Evolutionary conservation across 92 coral and sea anemone species (phyloP), one percentile per base, ranked within the genome.

Genomic region (Epizoanthus fatuus): DNA sequence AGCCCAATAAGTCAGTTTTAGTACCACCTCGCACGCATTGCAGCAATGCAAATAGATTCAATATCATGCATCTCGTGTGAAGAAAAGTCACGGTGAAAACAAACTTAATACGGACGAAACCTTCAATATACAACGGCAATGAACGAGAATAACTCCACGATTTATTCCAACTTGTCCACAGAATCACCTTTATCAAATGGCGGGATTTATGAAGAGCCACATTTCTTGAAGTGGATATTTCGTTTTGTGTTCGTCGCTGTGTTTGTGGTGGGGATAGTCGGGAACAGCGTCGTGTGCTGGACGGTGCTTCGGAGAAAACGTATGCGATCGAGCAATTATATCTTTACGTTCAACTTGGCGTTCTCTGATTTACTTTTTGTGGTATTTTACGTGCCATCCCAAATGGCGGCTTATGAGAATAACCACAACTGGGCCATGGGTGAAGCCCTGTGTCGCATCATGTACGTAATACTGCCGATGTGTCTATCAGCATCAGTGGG

Each of bases 361-460:
- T 65, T 96, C 38, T 96, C 98, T 3, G 99, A 96, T 52, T 74
- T 96, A 63, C 77, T 96, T 39, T 89, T 88, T 71, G 95, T 96
- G n/a, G 87, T 95, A 15, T 87, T 96, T 83, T 96, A 91, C 74
- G 79, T 96, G 5, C 99, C 99, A 7, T 81, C 99, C 5, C 99
- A 96, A 89, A 91, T 95, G 95, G 98, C 99, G 4, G 99, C 99
- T 49, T 96, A 94, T 76, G 99, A 96, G 77, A 96, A 96, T 75
- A 72, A 94, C 60, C 99, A 96, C 53, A 94, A 91, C 75, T 96
- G 99, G 99, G 94, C 98, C 8, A 72, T 95, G 39, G 99, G 99
- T 5, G 86, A 95, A 76, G 91, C 85, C 40, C 91, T 90, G 80
- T 96, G 99, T n/a, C 99, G 91, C 7, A 42, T 96, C 32, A 86